phyloP scores from a whole-genome alignment of 2,888 invertebrate genomes.

The Pristionchus arcanus region DNA sequence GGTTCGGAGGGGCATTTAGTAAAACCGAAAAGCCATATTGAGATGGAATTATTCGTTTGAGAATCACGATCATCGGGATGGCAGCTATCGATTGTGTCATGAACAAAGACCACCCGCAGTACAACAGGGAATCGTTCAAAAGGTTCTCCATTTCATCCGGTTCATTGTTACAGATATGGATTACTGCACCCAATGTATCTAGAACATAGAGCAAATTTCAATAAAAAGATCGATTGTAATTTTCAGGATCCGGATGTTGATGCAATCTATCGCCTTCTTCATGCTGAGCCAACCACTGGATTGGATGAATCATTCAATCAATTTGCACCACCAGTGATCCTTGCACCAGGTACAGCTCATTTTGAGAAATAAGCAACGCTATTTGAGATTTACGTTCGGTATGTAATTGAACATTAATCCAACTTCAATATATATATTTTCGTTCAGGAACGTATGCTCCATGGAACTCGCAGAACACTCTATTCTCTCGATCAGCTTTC shows the following conservation, averaged over 20 bases:
- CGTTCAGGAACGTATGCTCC: too few relatives aligned
- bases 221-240: too few relatives aligned
- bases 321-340: slow-evolving; percentile 62
- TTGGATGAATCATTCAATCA: slow-evolving; percentile 61
- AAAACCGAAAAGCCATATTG: too few relatives aligned
- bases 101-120: not conserved
- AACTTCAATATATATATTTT: too few relatives aligned
- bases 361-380: too few relatives aligned
- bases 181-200: too few relatives aligned
- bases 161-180: too few relatives aligned
- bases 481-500: not conserved
- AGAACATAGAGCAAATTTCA: too few relatives aligned
- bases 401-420: too few relatives aligned
- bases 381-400: too few relatives aligned
- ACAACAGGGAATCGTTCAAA: slow-evolving; percentile 15
- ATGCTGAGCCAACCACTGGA: slow-evolving; percentile 60
- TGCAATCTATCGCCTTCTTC: slow-evolving; percentile 59
- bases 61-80: not conserved
- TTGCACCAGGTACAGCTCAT: slow-evolving; percentile 58
- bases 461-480: not conserved
- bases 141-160: too few relatives aligned
- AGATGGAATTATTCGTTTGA: not conserved
- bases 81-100: not conserved
- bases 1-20: too few relatives aligned
- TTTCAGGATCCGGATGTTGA: slow-evolving; percentile 57